Base-by-base conservation (phyloP, 2,888 invertebrate genomes). In the Plagodis dolabraria region DNA sequence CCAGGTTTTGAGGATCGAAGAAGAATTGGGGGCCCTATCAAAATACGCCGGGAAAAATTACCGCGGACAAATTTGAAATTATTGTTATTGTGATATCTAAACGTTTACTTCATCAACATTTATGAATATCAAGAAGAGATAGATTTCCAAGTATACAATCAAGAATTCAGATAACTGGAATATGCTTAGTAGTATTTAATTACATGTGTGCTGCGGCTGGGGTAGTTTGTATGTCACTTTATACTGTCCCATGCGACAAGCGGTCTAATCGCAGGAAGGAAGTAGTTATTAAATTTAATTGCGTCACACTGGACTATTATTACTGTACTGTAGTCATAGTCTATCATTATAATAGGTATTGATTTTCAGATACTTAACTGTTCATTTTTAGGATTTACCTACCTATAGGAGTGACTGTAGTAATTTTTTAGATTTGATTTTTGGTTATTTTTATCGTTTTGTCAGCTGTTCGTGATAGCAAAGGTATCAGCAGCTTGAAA, bases 1-100 rank as follows among this genome's bases (percentile, higher is more conserved):
- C 88, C 99, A 99, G 87, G 95, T 99, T 67, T 94, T 99, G 64
- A 96, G 99, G 78, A 99, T 99, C 78, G 99, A 99, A 89, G 99
- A 99, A 83, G 99, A 99, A 84, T 94, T 99, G 64, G 99, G 99
- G 22, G 94, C 95, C 12, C 93, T 93, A 46, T 98, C 99, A 47
- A 97, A 97, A 86, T 99, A 95, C 80, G 99, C 99, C 59, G 99
- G 99, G 64, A 97, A 97, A 85, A 96, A 96, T 78, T 99, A 98
- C 95, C 96, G 99, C 74, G 96, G 96, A 6, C 77, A 79, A 64
- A 34, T 57, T 36, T 68, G 49, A 53, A 22, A 42, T 52, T 51
- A 49, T 5, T 43, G n/a, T 33, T 51, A 5, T 33, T n/a, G 9
- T 7, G 10, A 10, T 38, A 2, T 38, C 38, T 38, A 8, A 22